phyloP scores from a whole-genome alignment of 2,113 vertebrate genomes.

The Asarcornis scutulata region DNA sequence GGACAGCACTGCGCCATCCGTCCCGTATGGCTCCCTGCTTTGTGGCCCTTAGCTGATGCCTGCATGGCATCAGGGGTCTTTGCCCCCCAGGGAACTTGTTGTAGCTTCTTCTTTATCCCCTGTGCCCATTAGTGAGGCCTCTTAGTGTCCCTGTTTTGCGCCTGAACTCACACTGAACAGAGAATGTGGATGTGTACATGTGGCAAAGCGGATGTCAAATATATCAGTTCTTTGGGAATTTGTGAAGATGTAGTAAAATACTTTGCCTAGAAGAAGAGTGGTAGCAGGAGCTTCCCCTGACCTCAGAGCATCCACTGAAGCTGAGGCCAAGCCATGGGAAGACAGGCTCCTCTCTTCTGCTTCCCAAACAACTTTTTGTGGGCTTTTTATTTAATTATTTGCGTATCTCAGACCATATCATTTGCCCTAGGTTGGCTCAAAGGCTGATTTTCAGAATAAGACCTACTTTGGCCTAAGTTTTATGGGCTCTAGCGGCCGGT shows the following conservation, averaged over 20 bases:
- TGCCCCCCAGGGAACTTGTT: neutral
- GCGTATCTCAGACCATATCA: neutral
- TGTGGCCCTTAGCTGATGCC: neutral
- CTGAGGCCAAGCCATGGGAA: neutral
- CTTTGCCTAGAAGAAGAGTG: fast-evolving
- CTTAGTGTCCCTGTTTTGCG: neutral
- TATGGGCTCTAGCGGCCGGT: fast-evolving
- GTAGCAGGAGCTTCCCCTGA: fast-evolving
- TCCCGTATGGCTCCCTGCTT: neutral
- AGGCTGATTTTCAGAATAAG: neutral
- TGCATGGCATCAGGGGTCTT: neutral
- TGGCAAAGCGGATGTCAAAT: fast-evolving
- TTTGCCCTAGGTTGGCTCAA: neutral
- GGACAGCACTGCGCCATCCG: neutral
- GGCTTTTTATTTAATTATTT: neutral
- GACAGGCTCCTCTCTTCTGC: neutral
- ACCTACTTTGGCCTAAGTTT: neutral
- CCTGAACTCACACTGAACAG: fast-evolving
- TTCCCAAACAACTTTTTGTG: neutral
- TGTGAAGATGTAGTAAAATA: neutral
- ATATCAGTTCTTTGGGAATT: neutral
- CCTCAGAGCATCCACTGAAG: neutral
- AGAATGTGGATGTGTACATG: fast-evolving
- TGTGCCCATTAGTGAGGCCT: neutral
- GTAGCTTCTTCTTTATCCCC: neutral